A percentile compares a stretch with the other conserved stretches of the same genome.
Evolutionary conservation across 1,140 invertebrate genomes (phyloP).

Genomic region (Manduca sexta): DNA sequence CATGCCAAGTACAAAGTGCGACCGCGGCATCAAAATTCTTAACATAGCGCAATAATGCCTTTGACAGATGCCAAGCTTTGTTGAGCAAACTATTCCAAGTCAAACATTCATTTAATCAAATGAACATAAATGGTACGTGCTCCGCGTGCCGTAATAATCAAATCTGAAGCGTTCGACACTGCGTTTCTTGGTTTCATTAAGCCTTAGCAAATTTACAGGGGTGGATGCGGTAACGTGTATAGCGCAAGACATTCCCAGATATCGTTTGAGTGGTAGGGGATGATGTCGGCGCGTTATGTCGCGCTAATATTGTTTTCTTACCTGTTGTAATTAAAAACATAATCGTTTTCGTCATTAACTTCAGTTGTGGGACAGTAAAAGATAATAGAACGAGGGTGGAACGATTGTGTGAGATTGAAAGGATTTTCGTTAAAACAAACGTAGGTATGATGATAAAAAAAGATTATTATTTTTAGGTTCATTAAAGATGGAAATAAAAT

Average conservation of each 20-base stretch:
- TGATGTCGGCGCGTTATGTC: slow-evolving; percentile 11
- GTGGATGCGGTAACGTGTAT: slow-evolving; percentile 14
- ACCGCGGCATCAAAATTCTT: slow-evolving; percentile 13
- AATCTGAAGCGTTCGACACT: slow-evolving; percentile 32
- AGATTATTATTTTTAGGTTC: too few relatives aligned
- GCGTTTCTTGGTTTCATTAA: slow-evolving; percentile 33
- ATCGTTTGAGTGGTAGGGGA: slow-evolving; percentile 26
- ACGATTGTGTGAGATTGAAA: too few relatives aligned
- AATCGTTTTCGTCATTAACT: too few relatives aligned
- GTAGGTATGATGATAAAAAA: too few relatives aligned
- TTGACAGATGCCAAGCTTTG: slow-evolving; percentile 19
- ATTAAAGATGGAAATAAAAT: too few relatives aligned
- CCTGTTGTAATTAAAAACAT: slow-evolving; percentile 11
- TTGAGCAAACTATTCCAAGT: slow-evolving; percentile 29
- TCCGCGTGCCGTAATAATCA: slow-evolving; percentile 28
- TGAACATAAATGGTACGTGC: slow-evolving; percentile 44
- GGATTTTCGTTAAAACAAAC: too few relatives aligned
- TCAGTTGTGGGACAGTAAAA: too few relatives aligned
- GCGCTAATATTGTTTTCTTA: slow-evolving; percentile 14
- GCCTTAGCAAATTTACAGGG: slow-evolving; percentile 26
- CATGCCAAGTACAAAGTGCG: not conserved
- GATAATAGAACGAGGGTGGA: too few relatives aligned
- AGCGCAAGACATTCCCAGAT: slow-evolving; percentile 24
- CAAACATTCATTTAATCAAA: slow-evolving; percentile 40
- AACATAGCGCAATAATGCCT: slow-evolving; percentile 10